A percentile compares a stretch with the other conserved stretches of the same genome.
phyloP scores from a whole-genome alignment of 2,797 vertebrate species.

The Smutsia temminckii region DNA sequence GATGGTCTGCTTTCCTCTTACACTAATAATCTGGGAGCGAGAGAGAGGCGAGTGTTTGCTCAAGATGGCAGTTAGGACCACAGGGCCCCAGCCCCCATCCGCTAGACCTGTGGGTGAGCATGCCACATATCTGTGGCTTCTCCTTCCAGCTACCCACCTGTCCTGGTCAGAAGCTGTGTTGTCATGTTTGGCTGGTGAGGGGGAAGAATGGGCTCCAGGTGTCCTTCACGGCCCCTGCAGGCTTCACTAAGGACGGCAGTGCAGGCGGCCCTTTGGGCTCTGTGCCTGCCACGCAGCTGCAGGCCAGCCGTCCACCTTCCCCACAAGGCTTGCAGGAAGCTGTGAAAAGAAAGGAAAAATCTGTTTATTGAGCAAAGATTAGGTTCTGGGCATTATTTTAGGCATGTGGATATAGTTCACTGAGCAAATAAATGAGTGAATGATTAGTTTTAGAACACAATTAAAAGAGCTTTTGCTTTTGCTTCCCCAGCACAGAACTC shows the following conservation, averaged over 20 bases:
- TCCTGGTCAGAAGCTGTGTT: conserved; percentile 1
- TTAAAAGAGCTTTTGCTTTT: background rate
- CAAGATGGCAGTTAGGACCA: conserved; percentile 2
- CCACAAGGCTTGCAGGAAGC: background rate
- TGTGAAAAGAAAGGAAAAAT: background rate
- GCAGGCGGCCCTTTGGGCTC: background rate
- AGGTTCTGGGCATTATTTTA: conserved; percentile 2
- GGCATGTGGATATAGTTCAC: background rate
- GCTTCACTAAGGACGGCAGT: background rate
- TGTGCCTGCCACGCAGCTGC: background rate
- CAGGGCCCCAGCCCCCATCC: background rate
- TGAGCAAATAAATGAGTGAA: background rate
- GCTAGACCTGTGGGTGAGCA: background rate
- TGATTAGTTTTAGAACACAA: conserved; percentile 9
- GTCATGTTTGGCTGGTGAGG: background rate
- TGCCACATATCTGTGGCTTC: background rate
- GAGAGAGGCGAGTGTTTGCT: background rate
- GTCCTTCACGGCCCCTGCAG: background rate
- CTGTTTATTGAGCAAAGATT: background rate
- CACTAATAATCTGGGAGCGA: background rate
- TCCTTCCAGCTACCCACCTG: background rate
- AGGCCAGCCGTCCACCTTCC: background rate
- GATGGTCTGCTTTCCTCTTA: conserved; percentile 5
- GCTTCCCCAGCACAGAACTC: background rate
- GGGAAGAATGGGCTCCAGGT: background rate